phyloP scores from a whole-genome alignment of 2,113 vertebrate genomes.

The Amblyornis subalaris region DNA sequence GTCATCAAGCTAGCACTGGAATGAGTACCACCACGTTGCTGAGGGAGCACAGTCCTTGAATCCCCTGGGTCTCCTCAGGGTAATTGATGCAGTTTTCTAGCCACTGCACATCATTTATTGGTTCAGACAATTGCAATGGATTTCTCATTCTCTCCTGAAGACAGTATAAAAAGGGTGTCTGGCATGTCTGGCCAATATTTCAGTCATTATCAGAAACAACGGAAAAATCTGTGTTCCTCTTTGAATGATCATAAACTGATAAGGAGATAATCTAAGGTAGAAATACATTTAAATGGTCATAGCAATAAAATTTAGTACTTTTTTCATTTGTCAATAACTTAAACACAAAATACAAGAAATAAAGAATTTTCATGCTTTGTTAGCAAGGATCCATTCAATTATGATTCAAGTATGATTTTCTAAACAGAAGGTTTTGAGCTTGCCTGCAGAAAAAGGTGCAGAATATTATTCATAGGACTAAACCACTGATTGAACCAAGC shows the following conservation, averaged over 20 bases:
- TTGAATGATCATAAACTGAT: neutral
- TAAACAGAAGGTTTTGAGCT: neutral
- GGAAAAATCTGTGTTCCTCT: neutral
- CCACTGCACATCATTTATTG: neutral
- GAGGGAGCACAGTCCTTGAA: neutral
- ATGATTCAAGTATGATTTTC: neutral
- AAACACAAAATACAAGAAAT: neutral
- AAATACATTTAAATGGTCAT: neutral
- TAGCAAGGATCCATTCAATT: neutral
- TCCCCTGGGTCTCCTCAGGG: neutral
- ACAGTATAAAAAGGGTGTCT: neutral
- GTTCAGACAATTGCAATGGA: neutral
- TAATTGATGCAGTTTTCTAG: neutral
- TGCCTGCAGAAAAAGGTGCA: neutral
- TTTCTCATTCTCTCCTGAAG: neutral
- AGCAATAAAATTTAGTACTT: neutral
- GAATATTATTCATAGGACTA: neutral
- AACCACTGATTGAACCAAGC: neutral
- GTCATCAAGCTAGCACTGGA: neutral
- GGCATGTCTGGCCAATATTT: neutral
- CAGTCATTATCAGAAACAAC: neutral
- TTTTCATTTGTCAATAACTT: neutral
- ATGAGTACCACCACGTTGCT: neutral
- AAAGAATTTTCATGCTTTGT: neutral
- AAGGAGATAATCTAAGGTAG: neutral